Conservation (phyloP, 2,113 vertebrate genomes). For the Pomatorhinus ruficollis region DNA sequence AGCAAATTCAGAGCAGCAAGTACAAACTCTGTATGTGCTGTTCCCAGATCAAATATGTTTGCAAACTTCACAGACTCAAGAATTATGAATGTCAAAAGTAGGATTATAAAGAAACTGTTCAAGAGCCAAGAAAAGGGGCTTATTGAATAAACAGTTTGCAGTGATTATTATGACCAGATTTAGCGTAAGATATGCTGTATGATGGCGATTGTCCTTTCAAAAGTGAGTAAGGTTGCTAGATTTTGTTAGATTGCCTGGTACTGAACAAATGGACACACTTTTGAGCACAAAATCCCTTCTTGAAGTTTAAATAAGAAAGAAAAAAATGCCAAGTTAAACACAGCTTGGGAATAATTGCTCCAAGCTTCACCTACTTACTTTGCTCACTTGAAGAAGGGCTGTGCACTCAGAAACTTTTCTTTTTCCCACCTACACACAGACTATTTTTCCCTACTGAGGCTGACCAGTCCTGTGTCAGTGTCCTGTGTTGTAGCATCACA, state of each 20-base stretch:
- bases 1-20: not conserved
- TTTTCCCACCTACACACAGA: not conserved
- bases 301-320: not conserved
- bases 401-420: not conserved
- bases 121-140: not conserved
- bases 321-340: not conserved
- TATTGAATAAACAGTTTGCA: not conserved
- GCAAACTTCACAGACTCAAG: constrained; percentile 1
- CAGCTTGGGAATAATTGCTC: not conserved
- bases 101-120: not conserved
- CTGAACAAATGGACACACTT: not conserved
- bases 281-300: not conserved
- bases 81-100: constrained; percentile 11
- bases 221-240: not conserved
- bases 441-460: not conserved
- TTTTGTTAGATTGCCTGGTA: not conserved
- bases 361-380: not conserved
- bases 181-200: not conserved
- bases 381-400: not conserved
- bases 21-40: not conserved
- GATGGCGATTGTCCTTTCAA: not conserved
- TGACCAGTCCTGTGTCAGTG: not conserved
- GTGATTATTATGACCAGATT: not conserved
- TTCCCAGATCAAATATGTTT: not conserved
- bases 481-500: not conserved